These are phyloP conservation scores for Drosophila acutilabella DNA, from an alignment of 2,888 invertebrate genomes.

Conservation along the genomic window DNA sequence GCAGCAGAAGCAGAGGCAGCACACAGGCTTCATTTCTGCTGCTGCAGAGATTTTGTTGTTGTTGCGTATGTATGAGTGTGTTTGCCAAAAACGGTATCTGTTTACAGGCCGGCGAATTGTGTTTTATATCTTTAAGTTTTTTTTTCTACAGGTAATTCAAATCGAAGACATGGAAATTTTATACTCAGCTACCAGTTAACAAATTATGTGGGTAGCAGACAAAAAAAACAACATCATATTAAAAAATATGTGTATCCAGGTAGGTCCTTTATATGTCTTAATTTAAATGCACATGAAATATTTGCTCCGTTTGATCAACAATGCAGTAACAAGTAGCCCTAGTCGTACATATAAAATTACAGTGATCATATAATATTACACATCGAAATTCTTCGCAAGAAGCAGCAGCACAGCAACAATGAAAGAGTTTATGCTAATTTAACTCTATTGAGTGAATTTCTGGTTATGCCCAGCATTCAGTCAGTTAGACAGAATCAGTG, in stretches of 20 bases:
- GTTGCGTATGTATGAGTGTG: slow-evolving; percentile 18
- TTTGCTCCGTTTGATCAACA: slow-evolving; percentile 51
- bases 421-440: slow-evolving; percentile 27
- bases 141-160: slow-evolving; percentile 66
- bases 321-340: slow-evolving; percentile 53
- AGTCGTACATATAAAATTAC: slow-evolving; percentile 67
- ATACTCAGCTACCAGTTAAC: slow-evolving; percentile 52
- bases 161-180: slow-evolving; percentile 74
- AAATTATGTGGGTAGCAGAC: slow-evolving; percentile 59
- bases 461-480: background rate
- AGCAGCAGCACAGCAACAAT: slow-evolving; percentile 12
- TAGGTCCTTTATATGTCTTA: slow-evolving; percentile 64
- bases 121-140: slow-evolving; percentile 20
- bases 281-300: slow-evolving; percentile 63
- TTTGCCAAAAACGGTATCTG: slow-evolving; percentile 74
- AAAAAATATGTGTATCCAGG: slow-evolving; percentile 34
- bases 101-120: slow-evolving; percentile 66
- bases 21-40: slow-evolving; percentile 16
- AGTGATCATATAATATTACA: slow-evolving; percentile 67
- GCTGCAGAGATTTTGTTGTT: slow-evolving; percentile 32
- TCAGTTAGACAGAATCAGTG: slow-evolving; percentile 5
- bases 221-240: slow-evolving; percentile 31
- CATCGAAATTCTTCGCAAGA: slow-evolving; percentile 25
- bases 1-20: background rate
- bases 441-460: slow-evolving; percentile 7